Conservation (phyloP, 2,888 invertebrate species). For the Acrobasis suavella region DNA sequence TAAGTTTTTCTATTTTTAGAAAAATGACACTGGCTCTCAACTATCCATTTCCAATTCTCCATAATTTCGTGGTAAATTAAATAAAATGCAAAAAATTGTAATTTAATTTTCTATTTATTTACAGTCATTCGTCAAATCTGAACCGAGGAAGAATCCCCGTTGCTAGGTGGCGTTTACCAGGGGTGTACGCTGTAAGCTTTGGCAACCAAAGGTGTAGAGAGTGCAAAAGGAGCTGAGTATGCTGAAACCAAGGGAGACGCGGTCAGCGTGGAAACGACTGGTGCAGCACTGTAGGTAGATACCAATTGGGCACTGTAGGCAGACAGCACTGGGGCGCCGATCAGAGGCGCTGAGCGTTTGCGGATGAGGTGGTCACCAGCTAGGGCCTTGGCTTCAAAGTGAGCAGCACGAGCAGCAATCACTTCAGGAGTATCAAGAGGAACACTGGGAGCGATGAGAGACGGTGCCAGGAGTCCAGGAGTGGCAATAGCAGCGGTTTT, state of each 20-base stretch:
- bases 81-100: constrained; percentile 11
- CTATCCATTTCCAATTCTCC: no score
- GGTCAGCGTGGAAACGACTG: constrained; percentile 52
- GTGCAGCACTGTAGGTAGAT: constrained; percentile 50
- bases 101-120: constrained; percentile 48
- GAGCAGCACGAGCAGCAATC: constrained; percentile 65
- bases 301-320: constrained; percentile 44
- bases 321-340: constrained; percentile 51
- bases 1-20: no score
- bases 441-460: constrained; percentile 47
- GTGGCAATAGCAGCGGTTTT: constrained; percentile 30
- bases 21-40: no score
- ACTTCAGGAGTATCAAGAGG: constrained; percentile 70
- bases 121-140: constrained; percentile 57
- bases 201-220: constrained; percentile 52
- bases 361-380: constrained; percentile 62
- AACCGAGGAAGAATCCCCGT: constrained; percentile 56
- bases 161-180: constrained; percentile 60
- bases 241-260: constrained; percentile 41
- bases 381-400: constrained; percentile 65
- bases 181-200: constrained; percentile 64
- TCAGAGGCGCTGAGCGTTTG: constrained; percentile 62
- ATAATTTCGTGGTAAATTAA: neutral
- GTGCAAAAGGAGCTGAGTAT: constrained; percentile 52
- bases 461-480: constrained; percentile 39